Percentiles rank a stretch among this genome's conserved stretches.
Evolutionary conservation across 2,797 vertebrate species (phyloP).

Genomic region (Channa striata): DNA sequence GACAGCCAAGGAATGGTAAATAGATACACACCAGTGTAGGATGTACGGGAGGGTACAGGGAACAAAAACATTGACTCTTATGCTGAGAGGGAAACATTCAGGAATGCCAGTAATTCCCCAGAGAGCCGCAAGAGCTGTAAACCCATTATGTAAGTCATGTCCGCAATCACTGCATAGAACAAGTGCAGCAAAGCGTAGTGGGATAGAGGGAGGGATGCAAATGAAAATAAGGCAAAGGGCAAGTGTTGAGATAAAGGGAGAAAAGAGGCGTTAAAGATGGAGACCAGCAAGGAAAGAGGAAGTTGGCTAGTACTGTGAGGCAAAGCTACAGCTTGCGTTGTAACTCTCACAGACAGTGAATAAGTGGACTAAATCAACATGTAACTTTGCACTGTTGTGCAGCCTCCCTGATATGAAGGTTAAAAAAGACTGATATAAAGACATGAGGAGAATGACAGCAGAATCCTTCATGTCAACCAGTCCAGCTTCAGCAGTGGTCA

Average conservation of each 20-base stretch:
- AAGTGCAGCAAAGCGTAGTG: slow-evolving; percentile 38
- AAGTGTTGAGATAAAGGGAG: slow-evolving; percentile 40
- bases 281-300: slow-evolving; percentile 51
- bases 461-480: too few relatives aligned
- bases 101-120: slow-evolving; percentile 64
- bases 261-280: slow-evolving; percentile 44
- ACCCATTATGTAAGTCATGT: slow-evolving; percentile 73
- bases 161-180: slow-evolving; percentile 59
- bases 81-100: slow-evolving; percentile 55
- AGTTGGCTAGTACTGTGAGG: slow-evolving; percentile 51
- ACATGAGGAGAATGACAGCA: slow-evolving; percentile 3
- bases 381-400: slow-evolving; percentile 8
- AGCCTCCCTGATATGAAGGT: not conserved
- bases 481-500: too few relatives aligned
- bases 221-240: slow-evolving; percentile 54
- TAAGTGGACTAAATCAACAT: slow-evolving; percentile 48
- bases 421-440: not conserved
- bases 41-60: slow-evolving; percentile 46
- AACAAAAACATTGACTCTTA: slow-evolving; percentile 35
- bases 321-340: slow-evolving; percentile 38
- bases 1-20: slow-evolving; percentile 68
- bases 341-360: slow-evolving; percentile 57
- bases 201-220: slow-evolving; percentile 28
- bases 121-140: slow-evolving; percentile 48
- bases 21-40: slow-evolving; percentile 68